phyloP scores from a whole-genome alignment of 1,140 invertebrate genomes.

The Bombus balteatus region DNA sequence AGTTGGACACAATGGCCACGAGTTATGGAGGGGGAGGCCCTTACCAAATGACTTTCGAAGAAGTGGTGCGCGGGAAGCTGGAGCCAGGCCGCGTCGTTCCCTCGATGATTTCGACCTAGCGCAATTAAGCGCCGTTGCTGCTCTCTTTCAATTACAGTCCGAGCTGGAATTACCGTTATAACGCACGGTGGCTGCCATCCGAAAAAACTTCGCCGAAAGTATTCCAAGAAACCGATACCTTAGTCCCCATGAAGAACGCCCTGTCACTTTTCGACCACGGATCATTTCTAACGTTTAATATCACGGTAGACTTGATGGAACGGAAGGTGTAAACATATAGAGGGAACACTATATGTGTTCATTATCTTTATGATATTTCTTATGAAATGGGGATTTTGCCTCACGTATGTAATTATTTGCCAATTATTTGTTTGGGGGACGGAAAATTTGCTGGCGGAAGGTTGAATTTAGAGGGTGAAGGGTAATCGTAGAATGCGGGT shows the following conservation, averaged over 20 bases:
- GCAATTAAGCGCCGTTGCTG: constrained; percentile 71
- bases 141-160: constrained; percentile 72
- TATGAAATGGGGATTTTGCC: neutral
- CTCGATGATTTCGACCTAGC: constrained; percentile 69
- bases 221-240: constrained; percentile 46
- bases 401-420: neutral
- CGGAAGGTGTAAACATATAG: neutral
- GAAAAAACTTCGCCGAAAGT: constrained; percentile 53
- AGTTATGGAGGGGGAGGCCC: constrained; percentile 20
- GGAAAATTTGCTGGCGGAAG: neutral
- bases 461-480: too few species aligned
- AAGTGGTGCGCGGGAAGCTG: constrained; percentile 41
- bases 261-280: constrained; percentile 22
- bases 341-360: neutral
- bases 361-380: neutral
- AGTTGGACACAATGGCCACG: constrained; percentile 34
- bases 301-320: neutral
- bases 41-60: constrained; percentile 71
- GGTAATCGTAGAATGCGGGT: too few species aligned
- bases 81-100: constrained; percentile 33
- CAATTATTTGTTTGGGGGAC: neutral
- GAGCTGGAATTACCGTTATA: constrained; percentile 69
- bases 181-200: constrained; percentile 59
- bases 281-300: constrained; percentile 5
- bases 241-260: neutral